Percentiles rank a stretch among this genome's conserved stretches.
Conservation (phyloP, 2,888 invertebrate genomes). For the Leucoma salicis region DNA sequence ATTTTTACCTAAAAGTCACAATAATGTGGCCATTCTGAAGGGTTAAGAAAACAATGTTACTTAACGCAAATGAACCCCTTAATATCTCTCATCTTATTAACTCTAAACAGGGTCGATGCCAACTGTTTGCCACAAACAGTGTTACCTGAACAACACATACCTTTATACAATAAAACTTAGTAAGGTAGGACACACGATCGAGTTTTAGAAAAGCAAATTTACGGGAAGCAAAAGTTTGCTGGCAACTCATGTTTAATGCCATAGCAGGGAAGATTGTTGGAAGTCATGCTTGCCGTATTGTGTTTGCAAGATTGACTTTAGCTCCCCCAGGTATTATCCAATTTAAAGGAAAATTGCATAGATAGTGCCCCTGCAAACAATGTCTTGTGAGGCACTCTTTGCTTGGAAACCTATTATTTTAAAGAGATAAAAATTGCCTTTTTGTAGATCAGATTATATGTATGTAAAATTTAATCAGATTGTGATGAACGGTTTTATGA, state of each 20-base stretch:
- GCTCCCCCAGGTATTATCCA: conserved; percentile 1
- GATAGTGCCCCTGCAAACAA: neutral
- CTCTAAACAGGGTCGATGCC: too few species aligned
- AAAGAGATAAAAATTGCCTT: too few species aligned
- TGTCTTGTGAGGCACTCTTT: neutral
- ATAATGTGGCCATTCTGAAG: too few species aligned
- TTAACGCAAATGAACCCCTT: too few species aligned
- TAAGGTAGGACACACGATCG: neutral
- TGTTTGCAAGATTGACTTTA: neutral
- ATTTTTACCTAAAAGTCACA: neutral
- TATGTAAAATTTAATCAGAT: too few species aligned
- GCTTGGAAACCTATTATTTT: too few species aligned
- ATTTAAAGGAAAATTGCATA: conserved; percentile 1
- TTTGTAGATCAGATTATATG: too few species aligned
- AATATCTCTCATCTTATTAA: too few species aligned
- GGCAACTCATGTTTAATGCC: conserved; percentile 1
- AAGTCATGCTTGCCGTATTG: neutral
- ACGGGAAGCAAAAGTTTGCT: neutral
- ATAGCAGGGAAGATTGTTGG: neutral
- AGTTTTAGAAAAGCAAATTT: neutral
- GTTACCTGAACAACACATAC: neutral
- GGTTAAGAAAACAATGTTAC: too few species aligned
- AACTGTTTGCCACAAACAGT: neutral
- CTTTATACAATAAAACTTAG: neutral
- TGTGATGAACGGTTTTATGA: too few species aligned